Base-by-base conservation (phyloP, 2,888 invertebrate species). In the Spisula solida region DNA sequence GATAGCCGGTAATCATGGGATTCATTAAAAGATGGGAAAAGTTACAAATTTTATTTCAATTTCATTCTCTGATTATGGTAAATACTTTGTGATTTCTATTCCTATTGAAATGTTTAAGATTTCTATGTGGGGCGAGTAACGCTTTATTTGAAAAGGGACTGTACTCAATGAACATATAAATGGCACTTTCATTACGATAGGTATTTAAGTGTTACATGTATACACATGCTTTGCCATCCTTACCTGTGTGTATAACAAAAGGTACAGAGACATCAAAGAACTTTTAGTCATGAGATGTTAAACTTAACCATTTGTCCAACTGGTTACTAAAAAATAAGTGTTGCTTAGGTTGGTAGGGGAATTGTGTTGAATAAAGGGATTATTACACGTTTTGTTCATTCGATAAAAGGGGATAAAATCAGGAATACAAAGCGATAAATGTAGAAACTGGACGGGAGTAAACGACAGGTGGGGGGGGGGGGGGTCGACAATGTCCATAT, bases 381-480 rank as follows among this genome's bases (percentile, higher is more conserved):
- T 88, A 88, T 86, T 86, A 81, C 81, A 51, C 47, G 86, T 86
- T 86, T 81, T 86, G 81, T 81, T 60, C 25, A 31, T 48, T 8
- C 1, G 86, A 86, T 86, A 81, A 86, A 86, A 75, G 55, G 70
- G 86, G 86, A 86, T 86, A 81, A 86, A 70, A 51, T 34, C 29
- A 8, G 75, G 81, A 86, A 86, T 81, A 86, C 75, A 83, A 86
- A 14, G 86, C 75, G 70, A 86, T 86, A 81, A 86, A 81, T 81
- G 86, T 70, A 51, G 25, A 86, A 81, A 66, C 80, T 81, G 81
- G 31, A 75, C 34, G 70, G 81, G 86, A 8, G 2, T 41, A 41
- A 41, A 41, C 4, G 41, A 41, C 41, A 41, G 41, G 86, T 66
- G 51, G 60, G 16, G 55, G 31, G 86, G 34, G 60, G 78, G 84